Evolutionary conservation across 1,140 invertebrate species (phyloP), one percentile per base, ranked within the genome.

Genomic region (Sinella curviseta): DNA sequence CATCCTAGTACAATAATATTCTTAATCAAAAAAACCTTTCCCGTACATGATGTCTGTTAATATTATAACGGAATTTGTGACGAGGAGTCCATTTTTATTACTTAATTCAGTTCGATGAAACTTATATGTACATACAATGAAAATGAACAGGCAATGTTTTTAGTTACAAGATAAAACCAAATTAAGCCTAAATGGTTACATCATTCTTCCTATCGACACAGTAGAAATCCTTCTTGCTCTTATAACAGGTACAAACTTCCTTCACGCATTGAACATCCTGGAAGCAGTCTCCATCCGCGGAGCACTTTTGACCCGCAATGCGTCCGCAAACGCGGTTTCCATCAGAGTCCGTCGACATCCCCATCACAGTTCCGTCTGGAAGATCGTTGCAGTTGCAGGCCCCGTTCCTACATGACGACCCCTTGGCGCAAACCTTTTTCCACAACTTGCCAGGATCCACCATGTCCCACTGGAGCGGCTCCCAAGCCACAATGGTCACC

Each of bases 341-440:
- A 2, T 75, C 8, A 16, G 34, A 2, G 24, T 75, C 74, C 1
- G 26, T 2, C 1, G 74, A 36, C 2, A 75, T 36, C 24, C 35
- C 34, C 2, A 35, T 75, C 20, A 75, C 36, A 26, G 74, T 75
- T 36, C 74, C 74, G 28, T 75, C 74, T 4, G 34, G 35, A 75
- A 75, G 74, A 30, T 75, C 74, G 28, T 75, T 26, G 35, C 74
- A 75, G 28, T 75, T 75, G 28, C 74, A 75, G 34, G 74, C 74
- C 3, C 74, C 74, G 8, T 75, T 75, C 24, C 74, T 14, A 26
- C 74, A 75, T 8, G 74, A 75, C 1, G 34, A n/a, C 14, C 74
- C 74, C 24, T 20, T 16, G 1, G 74, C 35, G 35, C 74, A 75
- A 3, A 75, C 28, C 39, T 26, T 75, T 75, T 35, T 75, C 74